Evolutionary conservation across 2,113 vertebrate species (phyloP), one percentile per base, ranked within the genome.

Genomic region (Sinocyclocheilus anophthalmus): DNA sequence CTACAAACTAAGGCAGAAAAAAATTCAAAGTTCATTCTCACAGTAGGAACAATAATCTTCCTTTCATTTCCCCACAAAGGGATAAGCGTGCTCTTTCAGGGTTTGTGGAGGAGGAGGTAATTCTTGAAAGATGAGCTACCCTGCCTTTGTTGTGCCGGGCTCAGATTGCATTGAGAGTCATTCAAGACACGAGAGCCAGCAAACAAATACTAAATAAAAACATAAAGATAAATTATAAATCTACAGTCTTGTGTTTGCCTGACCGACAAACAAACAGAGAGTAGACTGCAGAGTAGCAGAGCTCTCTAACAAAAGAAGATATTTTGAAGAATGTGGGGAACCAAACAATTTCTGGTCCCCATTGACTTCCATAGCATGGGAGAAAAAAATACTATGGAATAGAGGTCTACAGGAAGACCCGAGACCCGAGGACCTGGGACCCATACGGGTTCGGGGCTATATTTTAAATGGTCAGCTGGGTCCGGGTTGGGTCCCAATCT

Each of bases 141-240:
- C 61, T 86, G 86, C 83, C 88, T 84, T 81, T 82, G 67, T 89
- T 90, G 89, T 91, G 91, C 57, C 89, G 48, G 45, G 78, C 81
- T 84, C 81, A 89, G 87, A 90, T 85, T 90, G 85, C 91, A 89
- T 77, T 81, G 86, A 72, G 48, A 89, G 86, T 87, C 91, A 85
- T 87, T 79, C 82, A 70, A 81, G 85, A 88, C 73, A 85, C n/a
- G 65, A 88, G 88, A 69, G 39, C 70, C 77, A 79, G 72, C 79
- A 86, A 88, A 91, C 83, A 92, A 92, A 91, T 80, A 91, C 83
- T 84, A 85, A 87, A 85, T 89, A 83, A 83, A 86, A 87, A 77
- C 81, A 84, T 85, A 84, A 79, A 83, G 76, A 93, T 93, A 89
- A 91, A 93, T 93, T 90, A 93, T 93, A 84, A 92, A 93, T 93